phyloP scores from a whole-genome alignment of 2,888 invertebrate species.

The Coelinius sp. region DNA sequence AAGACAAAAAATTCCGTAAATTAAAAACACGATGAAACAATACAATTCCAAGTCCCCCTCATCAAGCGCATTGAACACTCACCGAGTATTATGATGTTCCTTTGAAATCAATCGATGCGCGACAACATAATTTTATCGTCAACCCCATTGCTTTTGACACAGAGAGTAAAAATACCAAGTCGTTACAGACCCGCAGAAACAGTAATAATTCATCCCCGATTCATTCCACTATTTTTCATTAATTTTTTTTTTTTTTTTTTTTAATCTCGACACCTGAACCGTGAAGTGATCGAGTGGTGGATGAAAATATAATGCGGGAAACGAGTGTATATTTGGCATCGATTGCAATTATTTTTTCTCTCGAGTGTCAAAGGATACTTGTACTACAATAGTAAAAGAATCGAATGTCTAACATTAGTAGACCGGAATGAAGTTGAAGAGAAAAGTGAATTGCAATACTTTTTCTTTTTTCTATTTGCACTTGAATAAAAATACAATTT shows the following conservation, averaged over 20 bases:
- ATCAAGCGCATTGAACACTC: slow-evolving; percentile 11
- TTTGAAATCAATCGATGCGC: slow-evolving; percentile 36
- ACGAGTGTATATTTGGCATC: slow-evolving; percentile 28
- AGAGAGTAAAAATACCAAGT: slow-evolving; percentile 3
- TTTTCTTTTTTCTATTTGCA: neutral
- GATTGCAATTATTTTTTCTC: slow-evolving; percentile 35
- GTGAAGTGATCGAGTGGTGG: slow-evolving; percentile 24
- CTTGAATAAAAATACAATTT: neutral
- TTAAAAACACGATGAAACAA: slow-evolving; percentile 16
- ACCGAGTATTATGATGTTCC: neutral
- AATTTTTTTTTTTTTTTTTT: slow-evolving; percentile 21
- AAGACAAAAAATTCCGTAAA: slow-evolving; percentile 3
- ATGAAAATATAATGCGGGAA: slow-evolving; percentile 30
- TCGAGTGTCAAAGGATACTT: slow-evolving; percentile 17
- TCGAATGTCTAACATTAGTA: slow-evolving; percentile 13
- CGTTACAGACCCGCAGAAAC: slow-evolving; percentile 7
- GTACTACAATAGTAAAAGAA: slow-evolving; percentile 26
- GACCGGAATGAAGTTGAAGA: neutral
- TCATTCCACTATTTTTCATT: slow-evolving; percentile 16
- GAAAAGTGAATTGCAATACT: neutral
- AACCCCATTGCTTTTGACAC: slow-evolving; percentile 24
- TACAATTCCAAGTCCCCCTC: slow-evolving; percentile 2
- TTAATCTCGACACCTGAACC: slow-evolving; percentile 4
- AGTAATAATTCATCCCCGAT: slow-evolving; percentile 15
- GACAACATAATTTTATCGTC: slow-evolving; percentile 25